Evolutionary conservation across 1,140 invertebrate species (phyloP).

Genomic region (Lordiphosa stackelbergi): DNA sequence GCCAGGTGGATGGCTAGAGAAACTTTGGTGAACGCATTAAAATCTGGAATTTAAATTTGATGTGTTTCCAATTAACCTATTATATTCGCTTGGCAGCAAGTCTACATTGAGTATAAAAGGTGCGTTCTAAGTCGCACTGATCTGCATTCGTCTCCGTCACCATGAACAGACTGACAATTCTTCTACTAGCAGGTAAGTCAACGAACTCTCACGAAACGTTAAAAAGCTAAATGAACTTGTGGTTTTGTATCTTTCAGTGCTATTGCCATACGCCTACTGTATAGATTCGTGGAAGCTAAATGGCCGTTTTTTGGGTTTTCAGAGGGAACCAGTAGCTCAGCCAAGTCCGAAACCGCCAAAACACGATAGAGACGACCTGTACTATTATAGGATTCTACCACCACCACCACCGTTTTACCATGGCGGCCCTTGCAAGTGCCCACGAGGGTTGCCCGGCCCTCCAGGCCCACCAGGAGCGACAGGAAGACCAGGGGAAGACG

Average conservation of each 20-base stretch:
- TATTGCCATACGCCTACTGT: slow-evolving; percentile 7
- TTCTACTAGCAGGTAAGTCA: slow-evolving; percentile 30
- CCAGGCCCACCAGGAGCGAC: slow-evolving; percentile 19
- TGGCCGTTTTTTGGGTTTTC: slow-evolving; percentile 73
- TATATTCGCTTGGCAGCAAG: slow-evolving; percentile 5
- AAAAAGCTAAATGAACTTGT: not conserved
- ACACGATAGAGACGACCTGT: slow-evolving; percentile 6
- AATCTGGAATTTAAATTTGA: slow-evolving; percentile 28
- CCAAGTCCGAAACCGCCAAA: slow-evolving; percentile 3
- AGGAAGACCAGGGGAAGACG: slow-evolving; percentile 19
- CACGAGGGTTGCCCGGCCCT: slow-evolving; percentile 11
- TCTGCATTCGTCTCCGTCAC: slow-evolving; percentile 26
- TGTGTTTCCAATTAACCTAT: slow-evolving; percentile 43
- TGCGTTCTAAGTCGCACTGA: not conserved
- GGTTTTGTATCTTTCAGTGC: slow-evolving; percentile 9
- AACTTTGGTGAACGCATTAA: slow-evolving; percentile 4
- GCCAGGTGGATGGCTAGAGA: slow-evolving; percentile 4
- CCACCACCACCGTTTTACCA: slow-evolving; percentile 7
- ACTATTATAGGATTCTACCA: slow-evolving; percentile 20
- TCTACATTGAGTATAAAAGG: slow-evolving; percentile 32
- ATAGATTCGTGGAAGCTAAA: slow-evolving; percentile 15
- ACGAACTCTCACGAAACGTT: not conserved
- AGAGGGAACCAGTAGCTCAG: not conserved
- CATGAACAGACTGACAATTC: slow-evolving; percentile 33
- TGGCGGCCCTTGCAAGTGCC: slow-evolving; percentile 16